Base-by-base conservation (phyloP, 2,888 invertebrate genomes). In the Agrotis puta region DNA sequence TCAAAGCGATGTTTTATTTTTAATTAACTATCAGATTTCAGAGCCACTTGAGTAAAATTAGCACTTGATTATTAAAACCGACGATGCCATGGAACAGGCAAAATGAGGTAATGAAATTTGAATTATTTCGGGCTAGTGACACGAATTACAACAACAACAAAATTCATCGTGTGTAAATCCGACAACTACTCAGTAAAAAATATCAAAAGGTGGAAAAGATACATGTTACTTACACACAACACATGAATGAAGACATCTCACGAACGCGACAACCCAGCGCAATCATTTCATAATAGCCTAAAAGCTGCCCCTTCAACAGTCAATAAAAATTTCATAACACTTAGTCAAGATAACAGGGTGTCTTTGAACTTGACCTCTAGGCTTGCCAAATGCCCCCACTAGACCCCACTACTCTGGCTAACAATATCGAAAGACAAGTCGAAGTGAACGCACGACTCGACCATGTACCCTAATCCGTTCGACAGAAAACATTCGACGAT, bases 401-500 rank as follows among this genome's bases (percentile, higher is more conserved):
- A 39, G 59, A n/a, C 48, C 14, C 39, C 27, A 22, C 72, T 72
- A 77, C 80, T 74, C 72, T 67, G 39, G 45, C 74, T 9, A 62
- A 74, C 78, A 87, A 83, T 88, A 88, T 75, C 82, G 84, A 85
- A 87, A 85, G 81, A 85, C 79, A 63, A 81, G 85, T 79, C 81
- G 83, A 66, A 64, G 78, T 56, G 88, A 81, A 83, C 90, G 90
- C 89, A 90, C 91, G 92, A 78, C 72, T 64, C 74, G 69, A 88
- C 79, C 82, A 97, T 97, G 97, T 97, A 97, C 92, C 97, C 97
- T 27, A 97, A 97, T 89, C 97, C 97, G 83, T 97, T 97, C 90
- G 97, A 97, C 85, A 96, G 97, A 89, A 97, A 97, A 88, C 97
- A 97, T 92, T 97, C 97, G 74, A 97, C 97, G 57, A 97, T 97